Percentiles rank a stretch among this genome's conserved stretches.
phyloP scores from a whole-genome alignment of 2,113 vertebrate genomes.

The Galeopterus variegatus region DNA sequence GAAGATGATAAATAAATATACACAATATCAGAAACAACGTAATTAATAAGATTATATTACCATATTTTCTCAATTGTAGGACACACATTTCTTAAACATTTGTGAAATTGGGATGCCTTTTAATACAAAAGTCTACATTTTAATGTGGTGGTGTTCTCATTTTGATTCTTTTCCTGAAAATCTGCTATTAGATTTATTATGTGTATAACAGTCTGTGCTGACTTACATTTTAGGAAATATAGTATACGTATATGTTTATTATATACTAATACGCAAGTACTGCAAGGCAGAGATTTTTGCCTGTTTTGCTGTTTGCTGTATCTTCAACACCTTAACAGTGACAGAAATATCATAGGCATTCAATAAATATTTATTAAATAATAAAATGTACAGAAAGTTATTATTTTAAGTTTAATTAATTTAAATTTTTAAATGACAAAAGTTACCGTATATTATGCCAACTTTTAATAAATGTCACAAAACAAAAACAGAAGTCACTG shows the following conservation, averaged over 20 bases:
- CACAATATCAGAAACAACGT: not conserved
- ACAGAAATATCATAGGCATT: not conserved
- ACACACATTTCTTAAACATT: not conserved
- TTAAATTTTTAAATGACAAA: conserved; percentile 24
- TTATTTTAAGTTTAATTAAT: conserved; percentile 4
- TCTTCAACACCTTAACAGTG: not conserved
- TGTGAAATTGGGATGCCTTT: not conserved
- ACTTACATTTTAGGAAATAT: not conserved
- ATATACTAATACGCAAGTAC: not conserved
- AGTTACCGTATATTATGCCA: not conserved
- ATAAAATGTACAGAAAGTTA: conserved; percentile 35
- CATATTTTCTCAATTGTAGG: not conserved
- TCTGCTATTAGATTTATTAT: conserved; percentile 2
- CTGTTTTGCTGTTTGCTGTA: not conserved
- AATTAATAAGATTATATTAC: conserved; percentile 28
- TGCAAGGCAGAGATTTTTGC: not conserved
- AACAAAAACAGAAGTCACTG: conserved; percentile 31
- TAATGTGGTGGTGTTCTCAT: not conserved
- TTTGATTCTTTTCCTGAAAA: conserved; percentile 26
- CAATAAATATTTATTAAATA: not conserved
- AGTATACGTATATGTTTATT: not conserved
- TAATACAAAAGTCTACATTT: conserved; percentile 32
- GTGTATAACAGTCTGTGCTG: not conserved
- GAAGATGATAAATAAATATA: not conserved
- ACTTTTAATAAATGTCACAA: conserved; percentile 17